Evolutionary conservation across 2,888 invertebrate genomes (phyloP).

Genomic region (Dasysyrphus albostriatus): DNA sequence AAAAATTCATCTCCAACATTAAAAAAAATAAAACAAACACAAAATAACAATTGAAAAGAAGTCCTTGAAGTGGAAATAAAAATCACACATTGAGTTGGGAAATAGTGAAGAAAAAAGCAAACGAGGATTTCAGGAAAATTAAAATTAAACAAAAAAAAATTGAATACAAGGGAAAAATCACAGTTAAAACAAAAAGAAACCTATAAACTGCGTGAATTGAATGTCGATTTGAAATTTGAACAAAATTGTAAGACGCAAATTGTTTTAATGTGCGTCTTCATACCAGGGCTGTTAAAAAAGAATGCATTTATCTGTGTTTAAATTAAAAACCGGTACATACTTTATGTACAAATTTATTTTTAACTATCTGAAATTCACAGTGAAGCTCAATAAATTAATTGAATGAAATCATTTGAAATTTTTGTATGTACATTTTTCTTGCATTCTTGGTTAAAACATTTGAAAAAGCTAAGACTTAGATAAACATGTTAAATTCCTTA

Average conservation of each 20-base stretch:
- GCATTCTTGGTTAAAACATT: too few relatives aligned
- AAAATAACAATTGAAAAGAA: slow-evolving; percentile 3
- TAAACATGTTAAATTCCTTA: too few relatives aligned
- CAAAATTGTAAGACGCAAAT: slow-evolving; percentile 11
- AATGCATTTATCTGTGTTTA: not conserved
- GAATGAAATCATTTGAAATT: too few relatives aligned
- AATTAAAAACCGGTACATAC: too few relatives aligned
- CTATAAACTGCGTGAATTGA: slow-evolving; percentile 72
- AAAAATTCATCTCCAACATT: slow-evolving; percentile 7
- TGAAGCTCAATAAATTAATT: too few relatives aligned
- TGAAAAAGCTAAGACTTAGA: too few relatives aligned
- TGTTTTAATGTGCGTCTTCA: not conserved
- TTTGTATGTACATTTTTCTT: too few relatives aligned
- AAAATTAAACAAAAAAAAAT: slow-evolving; percentile 22
- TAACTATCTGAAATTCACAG: too few relatives aligned
- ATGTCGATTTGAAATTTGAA: slow-evolving; percentile 27
- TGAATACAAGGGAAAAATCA: slow-evolving; percentile 8
- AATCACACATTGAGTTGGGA: slow-evolving; percentile 8
- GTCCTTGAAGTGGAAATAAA: slow-evolving; percentile 46
- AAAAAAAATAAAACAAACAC: slow-evolving; percentile 33
- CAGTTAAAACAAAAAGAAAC: slow-evolving; percentile 52
- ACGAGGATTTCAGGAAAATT: slow-evolving; percentile 3
- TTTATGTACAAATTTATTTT: too few relatives aligned
- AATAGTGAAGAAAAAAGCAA: slow-evolving; percentile 35
- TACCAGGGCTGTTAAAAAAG: not conserved